Base-by-base conservation (phyloP, 2,888 invertebrate genomes). In the Caenorhabditis panamensis region DNA sequence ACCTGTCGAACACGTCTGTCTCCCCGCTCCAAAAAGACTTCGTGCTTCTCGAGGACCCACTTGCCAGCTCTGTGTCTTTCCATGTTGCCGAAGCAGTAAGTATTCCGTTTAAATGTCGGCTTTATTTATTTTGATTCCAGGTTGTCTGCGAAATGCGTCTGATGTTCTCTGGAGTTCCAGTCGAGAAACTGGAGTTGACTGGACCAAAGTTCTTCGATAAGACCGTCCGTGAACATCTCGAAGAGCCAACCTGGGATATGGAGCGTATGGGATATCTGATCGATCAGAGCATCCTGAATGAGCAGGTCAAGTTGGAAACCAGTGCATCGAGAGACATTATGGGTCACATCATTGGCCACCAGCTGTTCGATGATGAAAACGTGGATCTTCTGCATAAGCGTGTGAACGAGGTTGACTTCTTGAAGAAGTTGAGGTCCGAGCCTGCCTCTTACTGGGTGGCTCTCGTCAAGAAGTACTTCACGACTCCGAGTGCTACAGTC, bases 1-100 rank as follows among this genome's bases (percentile, higher is more conserved):
- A 86, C 54, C 92, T 96, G 71, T 95, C 95, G 13, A 95, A 95
- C 88, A 95, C 95, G n/a, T 94, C 96, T 9, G 94, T 95, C 18
- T 94, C 95, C 82, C 96, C 96, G 13, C 92, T 96, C 66, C 95
- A 95, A 89, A 93, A 84, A 36, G 87, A 88, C 16, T 88, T 90
- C 44, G 85, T 90, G 8, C 85, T 88, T 24, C 63, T 86, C 4
- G 86, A 83, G 26, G 88, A 90, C 18, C 90, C 90, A 0, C 84
- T 87, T 1, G 87, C 87, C 44, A 83, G 82, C 53, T 67, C 63
- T 20, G 85, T 72, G 9, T 44, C 79, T 36, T 84, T 84, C 75
- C 73, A 82, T 37, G 61, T 82, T 22, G 73, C 68, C 28, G 85
- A 85, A 63, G 82, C 78, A 47, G 82, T 80, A 9, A 41, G 41